Evolutionary conservation across 2,888 invertebrate genomes (phyloP).

Genomic region (Orthonevra nobilis): DNA sequence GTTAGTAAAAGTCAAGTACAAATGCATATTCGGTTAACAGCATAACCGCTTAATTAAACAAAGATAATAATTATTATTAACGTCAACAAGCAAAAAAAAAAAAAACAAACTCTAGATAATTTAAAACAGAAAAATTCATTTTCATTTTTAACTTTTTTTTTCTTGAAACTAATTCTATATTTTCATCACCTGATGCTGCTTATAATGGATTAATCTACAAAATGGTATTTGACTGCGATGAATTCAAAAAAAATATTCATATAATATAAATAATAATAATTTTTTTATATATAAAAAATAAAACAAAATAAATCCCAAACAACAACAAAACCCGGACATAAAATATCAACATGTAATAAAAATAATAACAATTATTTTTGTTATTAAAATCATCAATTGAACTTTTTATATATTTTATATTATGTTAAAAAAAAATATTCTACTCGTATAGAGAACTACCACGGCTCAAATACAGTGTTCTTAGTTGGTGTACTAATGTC

Average conservation of each 20-base stretch:
- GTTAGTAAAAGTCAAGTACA: not conserved
- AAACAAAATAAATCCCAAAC: not conserved
- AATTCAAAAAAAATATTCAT: constrained; percentile 20
- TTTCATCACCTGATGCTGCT: constrained; percentile 60
- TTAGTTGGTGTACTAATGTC: constrained; percentile 98
- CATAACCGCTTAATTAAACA: constrained; percentile 41
- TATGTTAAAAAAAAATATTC: constrained; percentile 39
- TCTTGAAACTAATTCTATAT: constrained; percentile 63
- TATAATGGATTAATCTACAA: constrained; percentile 49
- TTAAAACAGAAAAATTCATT: no score
- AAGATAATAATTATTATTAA: constrained; percentile 59
- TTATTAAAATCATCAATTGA: constrained; percentile 8
- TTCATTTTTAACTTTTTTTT: constrained; percentile 53
- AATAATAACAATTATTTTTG: constrained; percentile 5
- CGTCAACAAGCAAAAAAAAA: constrained; percentile 7
- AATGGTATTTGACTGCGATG: constrained; percentile 54
- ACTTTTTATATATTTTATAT: constrained; percentile 20
- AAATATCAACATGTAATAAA: not conserved
- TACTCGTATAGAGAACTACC: constrained; percentile 92
- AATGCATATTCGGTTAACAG: constrained; percentile 9
- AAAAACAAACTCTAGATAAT: no score
- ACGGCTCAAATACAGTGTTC: constrained; percentile 98
- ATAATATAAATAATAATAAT: constrained; percentile 24
- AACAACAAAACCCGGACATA: constrained; percentile 21
- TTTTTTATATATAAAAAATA: no score